Conservation (phyloP, 2,113 vertebrate species). For the Melanerpes formicivorus region DNA sequence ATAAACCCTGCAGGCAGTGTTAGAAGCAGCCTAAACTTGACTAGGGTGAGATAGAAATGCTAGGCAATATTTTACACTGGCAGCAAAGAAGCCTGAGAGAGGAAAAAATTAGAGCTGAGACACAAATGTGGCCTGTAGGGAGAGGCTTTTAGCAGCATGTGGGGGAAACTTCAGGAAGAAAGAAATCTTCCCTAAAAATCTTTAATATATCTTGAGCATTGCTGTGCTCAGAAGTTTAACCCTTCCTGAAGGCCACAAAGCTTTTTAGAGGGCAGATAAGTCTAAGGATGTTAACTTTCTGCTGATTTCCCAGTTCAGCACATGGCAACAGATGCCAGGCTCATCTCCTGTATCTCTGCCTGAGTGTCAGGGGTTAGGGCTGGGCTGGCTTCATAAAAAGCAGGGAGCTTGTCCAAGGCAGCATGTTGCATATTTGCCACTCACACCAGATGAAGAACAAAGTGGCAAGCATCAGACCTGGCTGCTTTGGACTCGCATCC, state of each 20-base stretch:
- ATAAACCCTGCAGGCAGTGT: constrained; percentile 13
- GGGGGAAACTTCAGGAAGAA: background rate
- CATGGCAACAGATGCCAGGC: background rate
- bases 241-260: background rate
- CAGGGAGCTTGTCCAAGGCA: no score
- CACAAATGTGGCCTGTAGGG: background rate
- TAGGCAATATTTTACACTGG: constrained; percentile 1
- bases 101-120: background rate
- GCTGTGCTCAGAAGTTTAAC: background rate
- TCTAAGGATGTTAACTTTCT: background rate
- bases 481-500: no score
- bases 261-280: constrained; percentile 3
- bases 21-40: constrained; percentile 7
- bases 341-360: background rate
- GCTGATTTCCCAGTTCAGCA: background rate
- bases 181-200: background rate
- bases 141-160: background rate
- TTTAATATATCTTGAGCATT: background rate
- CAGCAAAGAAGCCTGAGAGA: background rate
- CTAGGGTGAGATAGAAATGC: background rate
- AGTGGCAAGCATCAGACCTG: no score
- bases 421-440: no score
- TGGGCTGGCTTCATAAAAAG: background rate
- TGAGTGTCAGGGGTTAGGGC: no score
- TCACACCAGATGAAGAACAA: no score